A percentile compares a stretch with the other conserved stretches of the same genome.
Evolutionary conservation across 2,888 invertebrate species (phyloP).

Genomic region (Malachius bipustulatus): DNA sequence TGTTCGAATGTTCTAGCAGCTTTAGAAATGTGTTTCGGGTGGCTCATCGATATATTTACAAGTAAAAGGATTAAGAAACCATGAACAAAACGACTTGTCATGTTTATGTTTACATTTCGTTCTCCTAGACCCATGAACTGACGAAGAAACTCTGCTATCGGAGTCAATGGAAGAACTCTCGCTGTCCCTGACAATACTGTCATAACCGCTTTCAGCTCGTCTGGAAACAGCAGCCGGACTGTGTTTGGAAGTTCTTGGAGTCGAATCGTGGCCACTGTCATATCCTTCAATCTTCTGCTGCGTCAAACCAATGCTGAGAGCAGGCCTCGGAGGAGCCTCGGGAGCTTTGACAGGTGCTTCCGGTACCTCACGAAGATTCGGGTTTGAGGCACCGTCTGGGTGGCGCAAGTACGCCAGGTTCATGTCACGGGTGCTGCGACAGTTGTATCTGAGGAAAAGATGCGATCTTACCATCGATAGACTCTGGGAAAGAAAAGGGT

Average conservation of each 20-base stretch:
- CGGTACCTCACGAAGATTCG: slow-evolving; percentile 63
- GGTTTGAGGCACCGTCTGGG: slow-evolving; percentile 89
- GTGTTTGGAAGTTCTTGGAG: slow-evolving; percentile 69
- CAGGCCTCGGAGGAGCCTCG: slow-evolving; percentile 44
- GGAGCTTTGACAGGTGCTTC: slow-evolving; percentile 37
- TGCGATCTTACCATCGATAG: too few relatives aligned
- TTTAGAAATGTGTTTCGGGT: slow-evolving; percentile 37
- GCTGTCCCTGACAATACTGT: slow-evolving; percentile 79
- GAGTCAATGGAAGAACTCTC: slow-evolving; percentile 82
- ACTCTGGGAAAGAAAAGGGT: too few relatives aligned
- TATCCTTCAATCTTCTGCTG: slow-evolving; percentile 54
- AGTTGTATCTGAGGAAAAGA: too few relatives aligned
- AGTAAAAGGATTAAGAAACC: slow-evolving; percentile 64
- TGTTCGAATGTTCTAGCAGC: too few relatives aligned
- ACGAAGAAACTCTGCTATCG: slow-evolving; percentile 42
- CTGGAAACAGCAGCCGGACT: slow-evolving; percentile 67
- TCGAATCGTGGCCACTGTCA: slow-evolving; percentile 75
- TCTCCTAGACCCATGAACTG: slow-evolving; percentile 29
- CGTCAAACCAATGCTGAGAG: slow-evolving; percentile 48
- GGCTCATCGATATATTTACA: slow-evolving; percentile 60
- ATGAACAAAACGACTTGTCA: slow-evolving; percentile 61
- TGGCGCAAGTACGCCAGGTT: slow-evolving; percentile 61
- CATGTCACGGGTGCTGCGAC: slow-evolving; percentile 45
- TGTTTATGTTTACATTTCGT: slow-evolving; percentile 55
- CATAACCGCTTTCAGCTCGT: slow-evolving; percentile 82